Base-by-base conservation (phyloP, 2,797 vertebrate genomes). In the Tapera naevia region DNA sequence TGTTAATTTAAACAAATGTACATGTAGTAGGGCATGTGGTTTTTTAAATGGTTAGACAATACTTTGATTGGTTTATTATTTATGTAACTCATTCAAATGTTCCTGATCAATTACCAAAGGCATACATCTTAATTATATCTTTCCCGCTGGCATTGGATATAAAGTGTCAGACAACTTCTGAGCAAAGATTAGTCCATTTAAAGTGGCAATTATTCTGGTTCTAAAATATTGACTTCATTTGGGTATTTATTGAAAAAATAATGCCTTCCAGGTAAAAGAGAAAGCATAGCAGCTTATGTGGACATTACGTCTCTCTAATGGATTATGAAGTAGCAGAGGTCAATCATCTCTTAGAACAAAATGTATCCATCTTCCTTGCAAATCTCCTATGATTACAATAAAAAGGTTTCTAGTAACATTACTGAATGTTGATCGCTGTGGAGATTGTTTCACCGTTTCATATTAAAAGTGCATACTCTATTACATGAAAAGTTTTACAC, bases 1-100 rank as follows among this genome's bases (percentile, higher is more conserved):
- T 3, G 1, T 83, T 97, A 95, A 97, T 97, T 93, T 91, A 96
- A 95, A 96, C 82, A 88, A 96, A 96, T 80, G 80, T 54, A 89
- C 74, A 91, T 28, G 60, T 64, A 94, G 88, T 46, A 94, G 48
- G 65, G 46, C 64, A 82, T 88, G 67, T 84, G 33, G 76, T 83
- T 94, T 69, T 89, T 69, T 54, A 72, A 95, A 80, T 19, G 3
- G 1, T 86, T 86, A 89, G 79, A 96, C 74, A 92, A 89, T 92
- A 80, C 79, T 86, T 95, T 95, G 94, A 97, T 95, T 95, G 91
- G 83, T 91, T 92, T 89, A 80, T 96, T 96, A 96, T 96, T 97
- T 97, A 94, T 93, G 91, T 94, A 95, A 94, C 79, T 86, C 79
- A 94, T 84, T 96, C 91, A 94, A 91, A 96, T 86, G 30, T 75